These are phyloP conservation scores for Batillaria attramentaria DNA, from an alignment of 1,140 invertebrate genomes.

Conservation along the genomic window DNA sequence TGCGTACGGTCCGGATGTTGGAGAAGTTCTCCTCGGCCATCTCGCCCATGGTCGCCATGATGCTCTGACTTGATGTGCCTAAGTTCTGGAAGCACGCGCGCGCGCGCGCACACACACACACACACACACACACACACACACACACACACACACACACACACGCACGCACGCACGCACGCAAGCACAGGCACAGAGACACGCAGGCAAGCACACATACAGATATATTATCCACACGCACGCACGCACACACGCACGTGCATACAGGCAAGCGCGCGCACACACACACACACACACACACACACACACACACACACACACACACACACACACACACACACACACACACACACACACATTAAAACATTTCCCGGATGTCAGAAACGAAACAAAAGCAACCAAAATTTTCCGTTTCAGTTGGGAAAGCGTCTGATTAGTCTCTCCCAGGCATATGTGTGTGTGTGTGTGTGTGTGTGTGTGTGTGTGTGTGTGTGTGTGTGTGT, in stretches of 20 bases:
- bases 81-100: too few species aligned
- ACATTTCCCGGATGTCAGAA: too few species aligned
- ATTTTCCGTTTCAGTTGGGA: too few species aligned
- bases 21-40: constrained; percentile 55
- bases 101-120: not conserved
- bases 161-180: constrained; percentile 17
- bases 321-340: constrained; percentile 18
- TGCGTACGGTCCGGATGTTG: constrained; percentile 64
- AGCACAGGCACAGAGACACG: not conserved
- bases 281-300: not conserved
- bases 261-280: not conserved
- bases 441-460: constrained; percentile 12
- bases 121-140: not conserved
- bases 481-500: not conserved
- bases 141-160: not conserved
- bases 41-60: constrained; percentile 14
- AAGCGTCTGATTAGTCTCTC: too few species aligned
- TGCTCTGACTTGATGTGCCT: not conserved
- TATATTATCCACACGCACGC: too few species aligned
- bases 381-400: too few species aligned
- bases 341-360: constrained; percentile 9
- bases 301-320: constrained; percentile 4
- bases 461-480: constrained; percentile 3
- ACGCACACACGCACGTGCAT: not conserved
- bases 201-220: not conserved